Base-by-base conservation (phyloP, 2,888 invertebrate genomes). In the Cataglyphis rosenhaueri region DNA sequence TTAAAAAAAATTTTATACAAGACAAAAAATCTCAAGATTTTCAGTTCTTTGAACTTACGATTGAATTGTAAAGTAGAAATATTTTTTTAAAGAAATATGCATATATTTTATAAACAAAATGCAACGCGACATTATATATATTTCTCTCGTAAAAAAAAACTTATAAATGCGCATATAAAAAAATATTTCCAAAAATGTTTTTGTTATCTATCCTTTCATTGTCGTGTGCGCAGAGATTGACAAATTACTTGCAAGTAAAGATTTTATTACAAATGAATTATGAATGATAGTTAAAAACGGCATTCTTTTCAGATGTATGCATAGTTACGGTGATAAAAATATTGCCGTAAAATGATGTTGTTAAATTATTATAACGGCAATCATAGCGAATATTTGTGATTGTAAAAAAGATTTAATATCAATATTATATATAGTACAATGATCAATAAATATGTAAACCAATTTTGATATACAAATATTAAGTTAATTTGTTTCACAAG, bases 351-450 rank as follows among this genome's bases (percentile, higher is more conserved):
- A 71, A 79, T 44, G 71, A 71, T 44, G 59, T 59, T 32, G 70
- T 71, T 79, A 79, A 79, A 71, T 79, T 71, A 44, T 3, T 79
- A 71, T 79, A 78, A 71, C 59, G 44, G 21, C 41, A 32, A 44
- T 64, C 64, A 75, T 76, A 38, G 44, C 71, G 10, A 25, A 6
- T 25, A 57, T 59, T 61, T 44, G 59, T 70, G 78, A n/a, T 55
- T 71, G 44, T 59, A 48, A 79, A 48, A 44, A 71, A 79, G 44
- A 55, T 57, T 68, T 41, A 76, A 61, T 79, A 44, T 79, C 71
- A 71, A 71, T 79, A 78, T 78, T 66, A 41, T 41, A 41, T 25
- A 8, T 4, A 32, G 18, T 21, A 18, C 38, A 44, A 70, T 44
- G 59, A 44, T 35, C 35, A 66, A 78, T 59, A 65, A 78, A 70